Evolutionary conservation across 2,888 invertebrate genomes (phyloP).

Genomic region (Neuroscelio doddi): DNA sequence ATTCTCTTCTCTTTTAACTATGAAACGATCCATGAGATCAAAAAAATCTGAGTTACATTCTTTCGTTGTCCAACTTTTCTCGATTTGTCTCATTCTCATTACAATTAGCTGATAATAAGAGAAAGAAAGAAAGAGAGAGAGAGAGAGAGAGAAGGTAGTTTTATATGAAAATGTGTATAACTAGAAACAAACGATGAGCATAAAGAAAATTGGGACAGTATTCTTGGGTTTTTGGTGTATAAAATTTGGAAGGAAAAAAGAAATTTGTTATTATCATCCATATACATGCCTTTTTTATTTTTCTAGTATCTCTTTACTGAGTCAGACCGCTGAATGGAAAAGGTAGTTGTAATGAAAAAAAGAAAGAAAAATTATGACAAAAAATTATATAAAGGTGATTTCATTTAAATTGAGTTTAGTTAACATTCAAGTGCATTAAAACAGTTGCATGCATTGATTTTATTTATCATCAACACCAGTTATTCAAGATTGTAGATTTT

Average conservation of each 20-base stretch:
- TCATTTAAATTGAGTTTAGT: constrained; percentile 4
- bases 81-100: constrained; percentile 38
- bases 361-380: no score
- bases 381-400: constrained; percentile 2
- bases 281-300: neutral
- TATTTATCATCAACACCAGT: constrained; percentile 1
- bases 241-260: neutral
- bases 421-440: neutral
- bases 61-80: constrained; percentile 47
- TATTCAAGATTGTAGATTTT: neutral
- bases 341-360: neutral
- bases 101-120: constrained; percentile 55
- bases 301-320: neutral
- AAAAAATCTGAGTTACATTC: constrained; percentile 52
- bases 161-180: no score
- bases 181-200: constrained; percentile 29
- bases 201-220: constrained; percentile 28
- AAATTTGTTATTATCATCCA: neutral
- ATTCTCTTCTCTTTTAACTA: constrained; percentile 46
- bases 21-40: constrained; percentile 50
- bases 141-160: no score
- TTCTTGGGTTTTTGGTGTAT: constrained; percentile 14
- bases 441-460: neutral
- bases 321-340: neutral
- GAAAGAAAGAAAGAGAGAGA: constrained; percentile 3